phyloP scores from a whole-genome alignment of 2,797 vertebrate species.

The Danio aesculapii region DNA sequence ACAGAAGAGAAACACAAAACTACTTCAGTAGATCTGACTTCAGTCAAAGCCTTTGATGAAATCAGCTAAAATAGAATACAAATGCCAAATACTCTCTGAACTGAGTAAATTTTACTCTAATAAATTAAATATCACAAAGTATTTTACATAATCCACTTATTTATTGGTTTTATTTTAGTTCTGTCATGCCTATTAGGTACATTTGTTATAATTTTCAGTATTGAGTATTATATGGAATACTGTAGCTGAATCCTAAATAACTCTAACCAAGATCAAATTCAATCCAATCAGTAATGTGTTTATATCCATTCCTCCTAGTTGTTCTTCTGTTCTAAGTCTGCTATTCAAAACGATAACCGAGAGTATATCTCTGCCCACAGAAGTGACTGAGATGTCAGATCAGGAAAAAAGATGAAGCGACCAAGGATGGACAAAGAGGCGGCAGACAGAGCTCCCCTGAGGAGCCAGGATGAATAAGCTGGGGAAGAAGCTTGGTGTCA shows the following conservation, averaged over 20 bases:
- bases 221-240: background rate
- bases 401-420: background rate
- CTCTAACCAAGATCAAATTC: background rate
- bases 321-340: background rate
- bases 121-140: background rate
- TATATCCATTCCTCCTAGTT: background rate
- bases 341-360: background rate
- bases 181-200: background rate
- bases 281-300: background rate
- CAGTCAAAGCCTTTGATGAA: too few species aligned
- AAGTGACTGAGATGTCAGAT: slow-evolving; percentile 38
- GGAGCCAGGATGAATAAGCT: slow-evolving; percentile 72
- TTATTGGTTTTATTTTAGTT: background rate
- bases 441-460: slow-evolving; percentile 61
- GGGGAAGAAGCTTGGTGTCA: slow-evolving; percentile 67
- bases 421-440: slow-evolving; percentile 32
- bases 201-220: background rate
- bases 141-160: background rate
- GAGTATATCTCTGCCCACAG: background rate
- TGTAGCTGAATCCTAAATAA: background rate
- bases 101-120: too few species aligned
- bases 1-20: too few species aligned
- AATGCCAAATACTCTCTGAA: too few species aligned
- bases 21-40: too few species aligned
- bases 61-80: too few species aligned